These are phyloP conservation scores for Cheilosia vulpina DNA, from an alignment of 2,888 invertebrate species.

Conservation along the genomic window DNA sequence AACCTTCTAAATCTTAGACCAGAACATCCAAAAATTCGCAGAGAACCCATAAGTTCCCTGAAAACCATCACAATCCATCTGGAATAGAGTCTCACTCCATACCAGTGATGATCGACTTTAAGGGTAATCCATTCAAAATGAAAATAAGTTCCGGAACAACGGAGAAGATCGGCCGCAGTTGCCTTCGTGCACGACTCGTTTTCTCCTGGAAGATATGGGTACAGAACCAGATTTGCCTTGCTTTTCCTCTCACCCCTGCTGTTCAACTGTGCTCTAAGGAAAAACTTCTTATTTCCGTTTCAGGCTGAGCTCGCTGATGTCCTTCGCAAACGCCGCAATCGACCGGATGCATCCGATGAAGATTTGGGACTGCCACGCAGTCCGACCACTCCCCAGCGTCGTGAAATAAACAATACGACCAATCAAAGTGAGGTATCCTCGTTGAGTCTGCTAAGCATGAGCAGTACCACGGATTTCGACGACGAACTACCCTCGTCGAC, in stretches of 20 bases:
- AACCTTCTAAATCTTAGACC: too few relatives aligned
- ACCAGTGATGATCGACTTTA: conserved; percentile 80
- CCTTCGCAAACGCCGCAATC: conserved; percentile 87
- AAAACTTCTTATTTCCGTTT: conserved; percentile 4
- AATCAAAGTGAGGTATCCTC: conserved; percentile 84
- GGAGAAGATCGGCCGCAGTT: conserved; percentile 81
- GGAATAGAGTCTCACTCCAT: background rate
- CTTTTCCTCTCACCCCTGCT: background rate
- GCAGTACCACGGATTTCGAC: conserved; percentile 90
- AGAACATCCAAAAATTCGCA: background rate
- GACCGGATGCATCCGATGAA: conserved; percentile 89
- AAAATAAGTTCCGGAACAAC: conserved; percentile 78
- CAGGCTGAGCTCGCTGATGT: conserved; percentile 91
- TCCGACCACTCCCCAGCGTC: conserved; percentile 88
- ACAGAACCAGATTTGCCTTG: conserved; percentile 54
- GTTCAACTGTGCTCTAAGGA: background rate
- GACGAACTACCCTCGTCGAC: conserved; percentile 82
- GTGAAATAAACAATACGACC: conserved; percentile 81
- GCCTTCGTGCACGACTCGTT: conserved; percentile 80
- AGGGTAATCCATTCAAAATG: conserved; percentile 82
- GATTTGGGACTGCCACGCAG: conserved; percentile 90
- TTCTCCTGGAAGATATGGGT: conserved; percentile 83
- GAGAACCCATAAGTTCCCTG: background rate
- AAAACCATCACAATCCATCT: background rate
- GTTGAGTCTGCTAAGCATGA: conserved; percentile 88